phyloP scores from a whole-genome alignment of 1,140 invertebrate genomes.

The Trachelipus rathkii region DNA sequence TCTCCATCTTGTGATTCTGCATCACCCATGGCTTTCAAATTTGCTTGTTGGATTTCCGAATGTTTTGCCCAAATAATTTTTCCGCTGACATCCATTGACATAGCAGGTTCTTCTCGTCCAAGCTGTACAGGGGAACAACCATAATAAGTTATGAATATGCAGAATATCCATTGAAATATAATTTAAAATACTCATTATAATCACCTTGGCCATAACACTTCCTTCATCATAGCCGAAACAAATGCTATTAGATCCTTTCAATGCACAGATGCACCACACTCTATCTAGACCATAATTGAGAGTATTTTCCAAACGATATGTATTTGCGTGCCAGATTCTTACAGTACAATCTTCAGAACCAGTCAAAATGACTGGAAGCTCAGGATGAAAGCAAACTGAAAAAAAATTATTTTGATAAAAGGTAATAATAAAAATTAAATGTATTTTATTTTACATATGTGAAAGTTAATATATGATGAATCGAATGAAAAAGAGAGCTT shows the following conservation, averaged over 20 bases:
- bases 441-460: too few species aligned
- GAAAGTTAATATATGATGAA: too few species aligned
- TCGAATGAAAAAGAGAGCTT: too few species aligned
- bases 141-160: neutral
- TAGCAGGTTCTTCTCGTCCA: constrained; percentile 95
- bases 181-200: constrained; percentile 13
- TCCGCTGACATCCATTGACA: constrained; percentile 96
- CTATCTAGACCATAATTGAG: constrained; percentile 97
- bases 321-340: constrained; percentile 95
- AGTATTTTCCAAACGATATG: constrained; percentile 91
- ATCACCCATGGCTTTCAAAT: constrained; percentile 71
- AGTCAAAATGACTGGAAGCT: constrained; percentile 92
- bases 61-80: constrained; percentile 99
- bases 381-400: constrained; percentile 90
- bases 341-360: constrained; percentile 97
- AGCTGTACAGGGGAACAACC: constrained; percentile 54
- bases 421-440: too few species aligned
- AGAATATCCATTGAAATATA: constrained; percentile 3
- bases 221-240: constrained; percentile 98
- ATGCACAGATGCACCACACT: constrained; percentile 94
- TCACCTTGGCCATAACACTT: constrained; percentile 72
- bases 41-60: constrained; percentile 96
- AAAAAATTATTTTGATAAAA: constrained; percentile 19
- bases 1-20: constrained; percentile 86
- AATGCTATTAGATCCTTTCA: constrained; percentile 94